Evolutionary conservation across 2,797 vertebrate species (phyloP).

Genomic region (Urophycis tenuis): DNA sequence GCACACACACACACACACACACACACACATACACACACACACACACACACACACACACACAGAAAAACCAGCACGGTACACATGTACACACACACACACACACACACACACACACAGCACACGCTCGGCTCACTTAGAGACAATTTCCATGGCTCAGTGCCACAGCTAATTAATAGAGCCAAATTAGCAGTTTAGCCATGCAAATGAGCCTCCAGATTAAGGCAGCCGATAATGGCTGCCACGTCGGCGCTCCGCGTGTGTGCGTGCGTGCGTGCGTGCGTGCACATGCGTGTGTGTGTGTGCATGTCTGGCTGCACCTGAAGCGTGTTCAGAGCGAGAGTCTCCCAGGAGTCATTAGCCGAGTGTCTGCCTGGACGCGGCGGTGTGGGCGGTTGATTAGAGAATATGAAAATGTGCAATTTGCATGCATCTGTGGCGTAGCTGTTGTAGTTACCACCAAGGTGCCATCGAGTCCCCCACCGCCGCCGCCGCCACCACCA

Average conservation of each 20-base stretch:
- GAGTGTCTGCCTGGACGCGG: neutral
- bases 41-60: too few species aligned
- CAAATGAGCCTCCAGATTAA: conserved; percentile 50
- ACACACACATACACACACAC: neutral
- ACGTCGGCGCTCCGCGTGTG: neutral
- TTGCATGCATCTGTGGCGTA: neutral
- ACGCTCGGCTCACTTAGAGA: conserved; percentile 20
- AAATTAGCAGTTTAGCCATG: conserved; percentile 51
- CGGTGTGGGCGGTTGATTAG: neutral
- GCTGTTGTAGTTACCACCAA: neutral
- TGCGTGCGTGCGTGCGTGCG: neutral
- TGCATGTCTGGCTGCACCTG: neutral
- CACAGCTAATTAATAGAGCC: conserved; percentile 45
- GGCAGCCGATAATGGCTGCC: conserved; percentile 25
- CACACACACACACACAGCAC: too few species aligned
- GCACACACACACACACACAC: too few species aligned
- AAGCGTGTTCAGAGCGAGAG: neutral
- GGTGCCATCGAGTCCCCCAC: too few species aligned
- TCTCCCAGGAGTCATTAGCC: neutral
- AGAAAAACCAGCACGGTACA: too few species aligned
- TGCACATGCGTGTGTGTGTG: too few species aligned
- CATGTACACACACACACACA: conserved; percentile 13
- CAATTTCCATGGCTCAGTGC: conserved; percentile 28
- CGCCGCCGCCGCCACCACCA: neutral
- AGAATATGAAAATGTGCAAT: neutral